Evolutionary conservation across 2,113 vertebrate genomes (phyloP), one percentile per base, ranked within the genome.

Genomic region (Hirundichthys speculiger): DNA sequence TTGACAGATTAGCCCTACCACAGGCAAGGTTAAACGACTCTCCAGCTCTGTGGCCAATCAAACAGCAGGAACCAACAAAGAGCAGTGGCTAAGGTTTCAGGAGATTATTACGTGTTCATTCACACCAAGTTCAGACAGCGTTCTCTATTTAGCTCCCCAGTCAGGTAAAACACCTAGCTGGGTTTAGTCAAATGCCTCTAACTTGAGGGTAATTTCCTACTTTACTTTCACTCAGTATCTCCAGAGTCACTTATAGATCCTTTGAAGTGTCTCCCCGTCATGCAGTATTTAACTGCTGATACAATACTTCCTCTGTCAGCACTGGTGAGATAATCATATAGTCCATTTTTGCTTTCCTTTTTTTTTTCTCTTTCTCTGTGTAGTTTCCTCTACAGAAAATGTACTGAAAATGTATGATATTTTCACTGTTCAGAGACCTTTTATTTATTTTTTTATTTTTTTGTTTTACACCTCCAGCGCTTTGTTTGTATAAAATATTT

Each of bases 201-300:
- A 83, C 80, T 84, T 84, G 59, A 75, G 57, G 68, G 80, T 87
- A 80, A 91, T 91, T 91, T 88, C 61, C 85, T 75, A 62, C 88
- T 91, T 84, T 76, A 88, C 87, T 90, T 86, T 88, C 84, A 74
- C 70, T 84, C 71, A 54, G 71, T 83, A 79, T 91, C 88, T 86
- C 77, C 82, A 81, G 83, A 86, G 73, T 86, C 81, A 71, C 75
- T 89, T 83, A 86, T 76, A 53, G 80, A 84, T 72, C 86, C 83
- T 93, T 92, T 92, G 89, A 93, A 91, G 88, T 91, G 72, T 84
- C 79, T 77, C 73, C 62, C 83, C 90, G 90, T 92, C 89, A 89
- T 84, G 82, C 80, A 86, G 86, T 81, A 87, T 91, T 93, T 90
- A 86, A 83, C 68, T 84, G 75, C 84, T 83, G 82, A 89, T 83